These are phyloP conservation scores for Rhinatrema bivittatum DNA, from an alignment of 2,797 vertebrate species.

Conservation along the genomic window DNA sequence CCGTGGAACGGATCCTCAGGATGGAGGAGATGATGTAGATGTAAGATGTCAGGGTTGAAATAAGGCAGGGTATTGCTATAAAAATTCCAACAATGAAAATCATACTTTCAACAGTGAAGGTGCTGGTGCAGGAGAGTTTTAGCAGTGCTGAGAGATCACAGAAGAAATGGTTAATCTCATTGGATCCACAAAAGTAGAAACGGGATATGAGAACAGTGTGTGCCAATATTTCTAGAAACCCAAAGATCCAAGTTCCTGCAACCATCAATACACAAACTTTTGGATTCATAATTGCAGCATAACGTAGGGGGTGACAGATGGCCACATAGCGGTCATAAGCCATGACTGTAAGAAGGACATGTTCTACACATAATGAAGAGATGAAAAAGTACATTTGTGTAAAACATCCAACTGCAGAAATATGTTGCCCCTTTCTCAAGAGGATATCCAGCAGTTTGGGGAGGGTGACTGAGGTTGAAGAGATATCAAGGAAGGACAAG, in stretches of 20 bases:
- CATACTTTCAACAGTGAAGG: slow-evolving; percentile 13
- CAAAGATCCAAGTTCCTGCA: not conserved
- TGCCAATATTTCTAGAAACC: slow-evolving; percentile 2
- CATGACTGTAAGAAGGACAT: slow-evolving; percentile 11
- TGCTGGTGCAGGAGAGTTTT: slow-evolving; percentile 15
- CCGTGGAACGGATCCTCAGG: no score
- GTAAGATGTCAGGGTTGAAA: no score
- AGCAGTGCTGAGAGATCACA: no score
- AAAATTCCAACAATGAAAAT: slow-evolving; percentile 25
- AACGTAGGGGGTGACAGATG: slow-evolving; percentile 7
- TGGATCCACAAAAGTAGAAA: slow-evolving; percentile 13
- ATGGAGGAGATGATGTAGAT: no score
- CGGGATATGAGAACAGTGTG: slow-evolving; percentile 12
- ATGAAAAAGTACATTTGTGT: slow-evolving; percentile 18
- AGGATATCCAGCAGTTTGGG: slow-evolving; percentile 24
- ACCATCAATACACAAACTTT: not conserved
- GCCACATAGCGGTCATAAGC: slow-evolving; percentile 13
- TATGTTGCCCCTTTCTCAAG: slow-evolving; percentile 1
- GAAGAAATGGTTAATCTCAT: slow-evolving; percentile 15
- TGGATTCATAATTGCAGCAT: slow-evolving; percentile 7
- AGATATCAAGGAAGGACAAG: slow-evolving; percentile 16
- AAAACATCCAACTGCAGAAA: slow-evolving; percentile 8
- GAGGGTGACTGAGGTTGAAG: slow-evolving; percentile 11
- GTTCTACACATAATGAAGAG: slow-evolving; percentile 13
- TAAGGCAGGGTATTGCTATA: no score